Evolutionary conservation across 2,113 vertebrate genomes (phyloP), one percentile per base, ranked within the genome.

Genomic region (Poeciliopsis prolifica): DNA sequence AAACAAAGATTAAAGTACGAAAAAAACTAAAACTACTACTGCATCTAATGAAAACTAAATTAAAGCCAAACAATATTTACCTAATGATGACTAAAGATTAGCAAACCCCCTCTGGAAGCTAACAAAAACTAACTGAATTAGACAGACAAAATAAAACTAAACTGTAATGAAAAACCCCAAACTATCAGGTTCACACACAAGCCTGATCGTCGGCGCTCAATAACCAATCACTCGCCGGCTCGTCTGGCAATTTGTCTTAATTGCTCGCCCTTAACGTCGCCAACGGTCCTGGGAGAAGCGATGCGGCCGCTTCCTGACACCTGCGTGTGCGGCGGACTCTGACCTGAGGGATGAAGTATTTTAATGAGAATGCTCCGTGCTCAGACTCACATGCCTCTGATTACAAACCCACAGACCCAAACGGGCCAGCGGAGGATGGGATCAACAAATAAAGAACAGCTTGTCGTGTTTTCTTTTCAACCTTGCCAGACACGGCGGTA

Each of bases 321-420:
- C 87, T 89, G 86, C 24, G 51, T n/a, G 8, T 74, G 79, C 44
- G 73, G 65, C 83, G 64, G 54, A 12, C 66, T 66, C 74, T 75
- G 22, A 81, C 82, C 80, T 44, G 76, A 73, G 73, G 84, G 82
- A 44, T 1, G 62, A 26, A 60, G 58, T 76, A 11, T 86, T 88
- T 85, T 88, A 85, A 90, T 74, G 81, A 80, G 80, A 76, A n/a
- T 26, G 63, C 75, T 75, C 71, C 75, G n/a, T 68, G 33, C 48
- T 74, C 61, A 65, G 75, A 67, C 80, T 87, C 91, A 89, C 85
- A 87, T 91, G 83, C 80, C 84, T 90, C 79, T 79, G 72, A 77
- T 92, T 89, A 89, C 77, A 67, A 37, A 61, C 79, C 82, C 65
- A 48, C 68, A 67, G 75, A 75, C 58, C 65, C 22, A 61, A 61